phyloP scores from a whole-genome alignment of 2,888 invertebrate species.

The Platycheirus rosarum region DNA sequence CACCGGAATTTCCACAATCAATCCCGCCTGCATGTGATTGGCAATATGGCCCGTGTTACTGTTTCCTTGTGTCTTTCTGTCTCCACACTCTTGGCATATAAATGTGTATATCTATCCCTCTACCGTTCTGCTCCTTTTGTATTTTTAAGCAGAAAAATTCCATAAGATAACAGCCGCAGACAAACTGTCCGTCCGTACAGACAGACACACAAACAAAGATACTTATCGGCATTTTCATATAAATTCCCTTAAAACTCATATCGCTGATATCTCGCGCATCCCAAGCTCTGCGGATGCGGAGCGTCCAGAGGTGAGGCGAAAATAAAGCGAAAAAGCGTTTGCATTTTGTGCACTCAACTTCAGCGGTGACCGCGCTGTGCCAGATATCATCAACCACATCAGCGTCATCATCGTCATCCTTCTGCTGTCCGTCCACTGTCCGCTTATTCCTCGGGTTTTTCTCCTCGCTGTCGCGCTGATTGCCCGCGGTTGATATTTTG shows the following conservation, averaged over 20 bases:
- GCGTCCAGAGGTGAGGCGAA: neutral
- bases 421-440: constrained; percentile 46
- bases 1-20: constrained; percentile 67
- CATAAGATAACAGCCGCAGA: constrained; percentile 72
- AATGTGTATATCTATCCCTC: neutral
- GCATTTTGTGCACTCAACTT: constrained; percentile 50
- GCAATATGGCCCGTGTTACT: constrained; percentile 51
- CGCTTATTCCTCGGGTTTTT: neutral
- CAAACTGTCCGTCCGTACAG: constrained; percentile 66
- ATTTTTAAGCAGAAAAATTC: constrained; percentile 71
- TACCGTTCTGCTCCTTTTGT: constrained; percentile 30
- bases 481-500: constrained; percentile 29
- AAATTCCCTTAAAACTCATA: constrained; percentile 72
- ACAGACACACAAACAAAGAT: constrained; percentile 65
- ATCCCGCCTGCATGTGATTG: constrained; percentile 64
- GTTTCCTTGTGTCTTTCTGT: constrained; percentile 30
- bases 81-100: neutral
- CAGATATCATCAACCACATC: constrained; percentile 70
- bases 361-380: constrained; percentile 30
- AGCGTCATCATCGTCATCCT: constrained; percentile 48
- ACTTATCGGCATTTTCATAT: constrained; percentile 66
- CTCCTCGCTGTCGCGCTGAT: neutral
- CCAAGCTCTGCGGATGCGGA: constrained; percentile 1
- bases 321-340: constrained; percentile 17
- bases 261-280: constrained; percentile 66